phyloP scores from a whole-genome alignment of 2,888 invertebrate genomes.

The Xanthia togata region DNA sequence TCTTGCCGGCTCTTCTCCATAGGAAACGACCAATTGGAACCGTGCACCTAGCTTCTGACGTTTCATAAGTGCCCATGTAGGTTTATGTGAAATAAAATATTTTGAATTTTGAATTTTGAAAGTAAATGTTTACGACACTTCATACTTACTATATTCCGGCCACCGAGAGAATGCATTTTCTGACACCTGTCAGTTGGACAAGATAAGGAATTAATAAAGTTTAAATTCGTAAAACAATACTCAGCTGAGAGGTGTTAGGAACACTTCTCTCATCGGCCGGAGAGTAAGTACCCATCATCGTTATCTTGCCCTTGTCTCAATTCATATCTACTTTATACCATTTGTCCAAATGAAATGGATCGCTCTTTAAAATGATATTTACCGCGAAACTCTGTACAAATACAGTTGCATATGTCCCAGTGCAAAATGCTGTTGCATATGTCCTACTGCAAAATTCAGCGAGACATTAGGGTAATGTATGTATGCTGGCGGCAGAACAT shows the following conservation, averaged over 20 bases:
- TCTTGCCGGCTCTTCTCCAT: too few relatives aligned
- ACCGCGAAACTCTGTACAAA: slow-evolving; percentile 13
- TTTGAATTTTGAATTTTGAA: too few relatives aligned
- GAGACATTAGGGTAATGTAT: slow-evolving; percentile 46
- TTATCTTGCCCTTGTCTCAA: neutral
- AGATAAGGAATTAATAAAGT: too few relatives aligned
- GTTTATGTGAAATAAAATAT: too few relatives aligned
- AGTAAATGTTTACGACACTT: neutral
- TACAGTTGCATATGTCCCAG: neutral
- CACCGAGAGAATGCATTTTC: too few relatives aligned
- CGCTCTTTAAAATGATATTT: neutral
- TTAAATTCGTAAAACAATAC: too few relatives aligned
- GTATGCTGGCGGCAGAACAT: slow-evolving; percentile 27
- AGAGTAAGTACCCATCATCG: neutral
- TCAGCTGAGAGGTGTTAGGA: too few relatives aligned
- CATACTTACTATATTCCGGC: neutral
- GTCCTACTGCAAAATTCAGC: slow-evolving; percentile 25
- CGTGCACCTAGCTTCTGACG: too few relatives aligned
- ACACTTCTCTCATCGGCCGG: too few relatives aligned
- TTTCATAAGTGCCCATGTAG: too few relatives aligned
- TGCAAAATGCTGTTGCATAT: slow-evolving; percentile 22
- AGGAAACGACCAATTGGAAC: too few relatives aligned
- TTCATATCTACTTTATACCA: neutral
- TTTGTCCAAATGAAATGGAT: neutral
- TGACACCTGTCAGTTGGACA: too few relatives aligned